These are phyloP conservation scores for Ridgeia piscesae DNA, from an alignment of 1,140 invertebrate genomes.

Conservation along the genomic window DNA sequence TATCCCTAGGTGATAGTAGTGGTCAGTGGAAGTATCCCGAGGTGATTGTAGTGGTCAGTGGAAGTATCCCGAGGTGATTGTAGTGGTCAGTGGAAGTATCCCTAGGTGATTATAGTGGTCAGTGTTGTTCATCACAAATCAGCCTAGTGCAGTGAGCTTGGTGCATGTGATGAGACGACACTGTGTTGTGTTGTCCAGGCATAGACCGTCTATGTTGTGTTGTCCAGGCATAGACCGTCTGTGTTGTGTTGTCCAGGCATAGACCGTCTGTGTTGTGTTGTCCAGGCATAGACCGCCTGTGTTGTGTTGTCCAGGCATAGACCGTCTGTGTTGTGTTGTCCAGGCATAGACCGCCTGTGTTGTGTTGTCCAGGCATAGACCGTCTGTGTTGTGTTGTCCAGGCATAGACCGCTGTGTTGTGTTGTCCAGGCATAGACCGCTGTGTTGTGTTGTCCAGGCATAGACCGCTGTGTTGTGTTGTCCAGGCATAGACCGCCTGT, in stretches of 20 bases:
- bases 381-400: conserved; percentile 74
- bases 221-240: conserved; percentile 74
- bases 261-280: conserved; percentile 78
- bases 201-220: conserved; percentile 82
- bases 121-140: background rate
- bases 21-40: background rate
- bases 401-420: conserved; percentile 82
- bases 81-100: background rate
- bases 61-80: background rate
- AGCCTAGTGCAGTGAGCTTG: too few relatives aligned
- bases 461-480: conserved; percentile 81
- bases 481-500: conserved; percentile 78
- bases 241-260: conserved; percentile 74
- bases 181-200: too few relatives aligned
- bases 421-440: conserved; percentile 73
- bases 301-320: conserved; percentile 74
- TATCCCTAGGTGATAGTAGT: background rate
- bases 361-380: conserved; percentile 74
- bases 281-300: conserved; percentile 78
- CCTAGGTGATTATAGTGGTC: conserved; percentile 4
- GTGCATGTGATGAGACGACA: too few relatives aligned
- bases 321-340: conserved; percentile 76
- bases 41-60: background rate
- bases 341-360: conserved; percentile 79
- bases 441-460: conserved; percentile 75